phyloP scores from a whole-genome alignment of 2,797 vertebrate species.

The Crocidura indochinensis region DNA sequence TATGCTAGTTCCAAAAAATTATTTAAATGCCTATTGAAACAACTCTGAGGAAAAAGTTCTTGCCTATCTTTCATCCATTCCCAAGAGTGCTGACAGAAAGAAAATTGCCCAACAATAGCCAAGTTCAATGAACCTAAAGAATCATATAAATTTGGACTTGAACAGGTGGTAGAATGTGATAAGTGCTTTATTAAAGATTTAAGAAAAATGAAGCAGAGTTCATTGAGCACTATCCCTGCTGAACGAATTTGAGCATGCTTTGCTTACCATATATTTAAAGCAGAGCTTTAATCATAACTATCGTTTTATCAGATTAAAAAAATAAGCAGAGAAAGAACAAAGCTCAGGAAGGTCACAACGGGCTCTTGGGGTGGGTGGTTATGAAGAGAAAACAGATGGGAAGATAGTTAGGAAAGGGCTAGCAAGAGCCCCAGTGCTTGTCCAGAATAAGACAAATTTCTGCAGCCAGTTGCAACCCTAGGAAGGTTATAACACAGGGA shows the following conservation, averaged over 20 bases:
- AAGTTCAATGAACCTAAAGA: constrained; percentile 24
- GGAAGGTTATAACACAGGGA: not conserved
- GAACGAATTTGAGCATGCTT: not conserved
- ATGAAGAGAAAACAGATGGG: not conserved
- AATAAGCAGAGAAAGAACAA: not conserved
- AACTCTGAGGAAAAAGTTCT: not conserved
- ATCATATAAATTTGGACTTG: not conserved
- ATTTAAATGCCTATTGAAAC: constrained; percentile 53
- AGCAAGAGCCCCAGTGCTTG: not conserved
- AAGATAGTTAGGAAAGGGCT: not conserved
- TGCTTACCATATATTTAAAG: not conserved
- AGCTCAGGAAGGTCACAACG: not conserved
- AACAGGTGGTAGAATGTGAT: constrained; percentile 35
- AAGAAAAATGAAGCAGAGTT: not conserved
- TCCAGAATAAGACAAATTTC: constrained; percentile 15
- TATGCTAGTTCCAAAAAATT: constrained; percentile 34
- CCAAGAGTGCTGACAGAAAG: not conserved
- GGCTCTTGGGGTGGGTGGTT: not conserved
- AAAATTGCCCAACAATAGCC: not conserved
- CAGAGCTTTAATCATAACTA: not conserved
- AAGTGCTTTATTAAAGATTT: constrained; percentile 39
- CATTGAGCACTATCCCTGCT: constrained; percentile 12
- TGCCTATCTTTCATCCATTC: not conserved
- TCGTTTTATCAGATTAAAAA: not conserved
- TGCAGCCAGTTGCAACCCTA: not conserved